Percentiles rank a stretch among this genome's conserved stretches.
These are phyloP conservation scores for Pteropus rufus DNA, from an alignment of 2,797 vertebrate species.

Conservation along the genomic window DNA sequence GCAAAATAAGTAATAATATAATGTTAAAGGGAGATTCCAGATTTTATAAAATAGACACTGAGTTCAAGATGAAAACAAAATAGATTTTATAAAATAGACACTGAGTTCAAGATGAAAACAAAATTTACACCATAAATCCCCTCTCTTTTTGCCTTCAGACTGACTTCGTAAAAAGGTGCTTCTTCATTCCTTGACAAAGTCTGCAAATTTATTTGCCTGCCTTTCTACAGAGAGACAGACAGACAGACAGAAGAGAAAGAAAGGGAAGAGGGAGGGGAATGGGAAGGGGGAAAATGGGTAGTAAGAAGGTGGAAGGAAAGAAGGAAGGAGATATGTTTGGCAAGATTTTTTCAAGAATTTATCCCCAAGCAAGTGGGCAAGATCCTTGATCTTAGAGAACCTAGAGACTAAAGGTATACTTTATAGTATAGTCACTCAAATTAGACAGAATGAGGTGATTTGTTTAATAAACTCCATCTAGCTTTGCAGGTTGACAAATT, in stretches of 20 bases:
- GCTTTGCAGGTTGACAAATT: neutral
- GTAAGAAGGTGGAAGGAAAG: too few relatives aligned
- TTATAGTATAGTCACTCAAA: neutral
- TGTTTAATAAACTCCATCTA: neutral
- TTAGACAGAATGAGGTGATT: neutral
- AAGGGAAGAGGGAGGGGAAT: neutral
- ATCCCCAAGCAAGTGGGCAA: neutral
- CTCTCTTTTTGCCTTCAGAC: neutral
- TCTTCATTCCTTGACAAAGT: neutral
- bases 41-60: neutral
- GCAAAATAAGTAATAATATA: neutral
- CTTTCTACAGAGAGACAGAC: neutral
- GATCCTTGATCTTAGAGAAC: neutral
- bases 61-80: neutral
- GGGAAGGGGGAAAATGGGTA: neutral
- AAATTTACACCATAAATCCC: neutral
- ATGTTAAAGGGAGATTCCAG: neutral
- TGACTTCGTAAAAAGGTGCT: neutral
- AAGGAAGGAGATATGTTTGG: neutral
- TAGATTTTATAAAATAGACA: neutral
- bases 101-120: neutral
- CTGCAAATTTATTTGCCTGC: neutral
- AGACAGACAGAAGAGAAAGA: too few relatives aligned
- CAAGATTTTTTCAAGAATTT: neutral
- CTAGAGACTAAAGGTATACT: neutral